Percentiles rank a stretch among this genome's conserved stretches.
These are phyloP conservation scores for Dorcus parallelipipedus DNA, from an alignment of 2,888 invertebrate species.

Conservation along the genomic window DNA sequence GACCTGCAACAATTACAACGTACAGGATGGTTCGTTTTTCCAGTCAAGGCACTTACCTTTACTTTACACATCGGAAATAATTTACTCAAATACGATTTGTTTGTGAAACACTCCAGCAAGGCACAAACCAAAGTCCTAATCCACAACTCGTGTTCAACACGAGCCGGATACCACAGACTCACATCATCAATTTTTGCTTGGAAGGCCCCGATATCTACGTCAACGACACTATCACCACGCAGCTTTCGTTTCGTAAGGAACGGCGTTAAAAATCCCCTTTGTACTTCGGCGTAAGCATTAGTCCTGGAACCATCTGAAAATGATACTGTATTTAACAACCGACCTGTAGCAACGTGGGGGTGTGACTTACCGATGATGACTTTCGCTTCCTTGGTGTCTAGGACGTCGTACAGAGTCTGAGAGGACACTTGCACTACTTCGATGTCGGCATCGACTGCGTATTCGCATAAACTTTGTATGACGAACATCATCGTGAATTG, in stretches of 20 bases:
- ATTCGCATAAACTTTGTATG: slow-evolving; percentile 49
- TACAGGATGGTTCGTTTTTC: too few species aligned
- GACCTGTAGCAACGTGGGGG: background rate
- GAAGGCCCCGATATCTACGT: background rate
- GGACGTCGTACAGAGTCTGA: slow-evolving; percentile 54
- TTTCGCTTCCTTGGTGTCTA: slow-evolving; percentile 53
- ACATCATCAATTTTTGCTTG: background rate
- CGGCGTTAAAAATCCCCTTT: background rate
- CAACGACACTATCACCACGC: background rate
- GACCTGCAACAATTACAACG: slow-evolving; percentile 47
- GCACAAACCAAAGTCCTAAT: slow-evolving; percentile 53
- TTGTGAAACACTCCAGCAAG: slow-evolving; percentile 52
- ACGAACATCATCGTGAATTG: slow-evolving; percentile 53
- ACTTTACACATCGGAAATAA: slow-evolving; percentile 59
- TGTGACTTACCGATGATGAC: slow-evolving; percentile 46
- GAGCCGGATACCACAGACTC: slow-evolving; percentile 17
- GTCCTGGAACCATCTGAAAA: too few species aligned
- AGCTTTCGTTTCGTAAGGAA: background rate
- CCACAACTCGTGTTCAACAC: slow-evolving; percentile 53
- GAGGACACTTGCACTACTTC: slow-evolving; percentile 55
- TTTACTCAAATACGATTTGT: slow-evolving; percentile 52
- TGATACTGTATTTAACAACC: too few species aligned
- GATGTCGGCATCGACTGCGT: slow-evolving; percentile 57
- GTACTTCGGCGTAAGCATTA: too few species aligned
- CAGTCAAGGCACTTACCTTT: slow-evolving; percentile 50